Conservation (phyloP, 2,888 invertebrate species). For the Caenorhabditis wallacei region DNA sequence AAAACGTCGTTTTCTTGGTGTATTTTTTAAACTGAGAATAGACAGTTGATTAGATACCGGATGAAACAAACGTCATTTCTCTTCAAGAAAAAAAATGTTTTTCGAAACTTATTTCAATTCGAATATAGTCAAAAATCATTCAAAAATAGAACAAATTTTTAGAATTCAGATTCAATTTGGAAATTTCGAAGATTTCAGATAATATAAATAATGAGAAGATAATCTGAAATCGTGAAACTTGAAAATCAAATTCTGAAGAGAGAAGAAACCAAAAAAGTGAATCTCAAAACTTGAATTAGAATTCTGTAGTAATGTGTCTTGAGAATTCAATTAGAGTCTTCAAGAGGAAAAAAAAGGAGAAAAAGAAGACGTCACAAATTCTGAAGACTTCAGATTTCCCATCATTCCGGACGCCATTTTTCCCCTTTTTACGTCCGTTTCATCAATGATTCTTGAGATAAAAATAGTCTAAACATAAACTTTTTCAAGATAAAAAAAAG, state of each 20-base stretch:
- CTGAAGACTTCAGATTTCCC: conserved; percentile 28
- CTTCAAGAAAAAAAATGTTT: conserved; percentile 3
- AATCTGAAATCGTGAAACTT: background rate
- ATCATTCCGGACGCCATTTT: conserved; percentile 7
- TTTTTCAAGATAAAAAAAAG: background rate
- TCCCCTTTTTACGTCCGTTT: conserved; percentile 7
- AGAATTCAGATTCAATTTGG: no score
- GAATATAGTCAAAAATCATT: background rate
- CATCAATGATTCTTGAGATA: conserved; percentile 9
- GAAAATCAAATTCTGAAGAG: background rate
- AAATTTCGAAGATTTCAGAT: no score
- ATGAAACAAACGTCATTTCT: conserved; percentile 42
- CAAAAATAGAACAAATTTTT: conserved; percentile 3
- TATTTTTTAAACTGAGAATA: conserved; percentile 24
- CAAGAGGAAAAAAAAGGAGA: background rate
- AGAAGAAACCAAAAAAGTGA: conserved; percentile 6
- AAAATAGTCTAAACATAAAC: background rate
- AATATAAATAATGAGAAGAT: no score
- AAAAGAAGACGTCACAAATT: conserved; percentile 31
- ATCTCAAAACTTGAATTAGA: conserved; percentile 15
- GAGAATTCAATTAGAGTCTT: conserved; percentile 27
- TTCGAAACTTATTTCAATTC: conserved; percentile 6
- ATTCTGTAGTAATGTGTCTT: background rate
- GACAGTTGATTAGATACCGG: conserved; percentile 48
- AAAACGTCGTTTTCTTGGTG: background rate